These are phyloP conservation scores for Chinchilla lanigera DNA, from an alignment of 2,113 vertebrate species.

Conservation along the genomic window DNA sequence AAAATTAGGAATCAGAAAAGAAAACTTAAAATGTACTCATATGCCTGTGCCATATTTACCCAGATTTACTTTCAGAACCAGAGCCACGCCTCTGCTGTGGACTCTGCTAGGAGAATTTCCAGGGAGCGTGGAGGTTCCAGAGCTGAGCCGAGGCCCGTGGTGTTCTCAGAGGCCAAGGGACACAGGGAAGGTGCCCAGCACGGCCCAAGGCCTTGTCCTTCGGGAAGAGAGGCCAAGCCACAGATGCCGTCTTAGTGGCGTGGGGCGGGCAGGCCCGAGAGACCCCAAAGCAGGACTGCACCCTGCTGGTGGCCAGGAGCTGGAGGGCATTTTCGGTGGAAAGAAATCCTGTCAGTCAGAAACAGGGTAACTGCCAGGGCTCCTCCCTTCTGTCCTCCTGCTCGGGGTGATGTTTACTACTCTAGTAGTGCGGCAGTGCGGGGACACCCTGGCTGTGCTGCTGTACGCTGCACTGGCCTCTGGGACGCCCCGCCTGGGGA, in stretches of 20 bases:
- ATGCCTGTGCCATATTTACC: neutral
- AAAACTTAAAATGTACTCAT: neutral
- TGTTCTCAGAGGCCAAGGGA: neutral
- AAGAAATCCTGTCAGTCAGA: neutral
- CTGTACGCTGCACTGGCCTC: neutral
- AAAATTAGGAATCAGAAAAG: neutral
- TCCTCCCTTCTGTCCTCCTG: neutral
- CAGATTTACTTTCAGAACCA: neutral
- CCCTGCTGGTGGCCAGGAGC: neutral
- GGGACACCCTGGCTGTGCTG: neutral
- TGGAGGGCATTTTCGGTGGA: accelerated
- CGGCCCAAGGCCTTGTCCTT: neutral
- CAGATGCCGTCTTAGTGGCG: neutral
- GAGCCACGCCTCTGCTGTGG: neutral
- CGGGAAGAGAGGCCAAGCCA: too few species aligned
- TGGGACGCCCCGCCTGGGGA: accelerated
- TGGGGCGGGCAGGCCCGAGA: neutral
- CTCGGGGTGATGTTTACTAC: neutral
- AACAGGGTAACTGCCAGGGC: neutral
- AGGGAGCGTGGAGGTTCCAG: neutral
- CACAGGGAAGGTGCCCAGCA: neutral
- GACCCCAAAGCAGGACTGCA: neutral
- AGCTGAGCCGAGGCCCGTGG: neutral
- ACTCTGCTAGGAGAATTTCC: neutral
- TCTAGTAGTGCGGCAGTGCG: neutral